Evolutionary conservation across 2,113 vertebrate genomes (phyloP).

Genomic region (Galeopterus variegatus): DNA sequence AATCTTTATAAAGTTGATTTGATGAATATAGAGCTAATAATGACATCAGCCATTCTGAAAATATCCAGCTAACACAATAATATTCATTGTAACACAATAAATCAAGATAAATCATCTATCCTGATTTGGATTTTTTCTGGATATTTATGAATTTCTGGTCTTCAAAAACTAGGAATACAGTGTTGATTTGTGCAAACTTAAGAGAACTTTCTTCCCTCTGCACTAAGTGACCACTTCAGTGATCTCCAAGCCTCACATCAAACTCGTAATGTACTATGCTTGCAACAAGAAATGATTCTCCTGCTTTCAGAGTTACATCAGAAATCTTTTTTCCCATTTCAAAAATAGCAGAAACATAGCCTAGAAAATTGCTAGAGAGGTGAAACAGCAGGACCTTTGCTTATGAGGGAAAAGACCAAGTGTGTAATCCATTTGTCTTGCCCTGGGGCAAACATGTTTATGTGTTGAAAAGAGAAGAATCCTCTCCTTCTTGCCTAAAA

Average conservation of each 20-base stretch:
- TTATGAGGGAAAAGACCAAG: constrained; percentile 64
- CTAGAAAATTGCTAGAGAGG: constrained; percentile 54
- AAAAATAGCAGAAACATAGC: constrained; percentile 43
- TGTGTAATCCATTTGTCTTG: constrained; percentile 42
- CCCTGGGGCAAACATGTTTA: constrained; percentile 45
- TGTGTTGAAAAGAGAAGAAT: constrained; percentile 46
- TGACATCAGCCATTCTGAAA: not conserved
- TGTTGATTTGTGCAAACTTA: not conserved
- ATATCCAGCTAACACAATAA: not conserved
- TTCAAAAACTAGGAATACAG: not conserved
- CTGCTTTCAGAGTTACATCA: constrained; percentile 26
- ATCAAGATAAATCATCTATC: not conserved
- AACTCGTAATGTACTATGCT: not conserved
- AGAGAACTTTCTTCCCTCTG: not conserved
- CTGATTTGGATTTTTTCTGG: not conserved
- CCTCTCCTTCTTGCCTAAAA: constrained; percentile 21
- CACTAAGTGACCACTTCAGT: not conserved
- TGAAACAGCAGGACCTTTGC: constrained; percentile 59
- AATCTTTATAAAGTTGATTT: not conserved
- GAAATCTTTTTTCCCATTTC: constrained; percentile 50
- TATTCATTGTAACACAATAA: not conserved
- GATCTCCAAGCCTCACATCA: not conserved
- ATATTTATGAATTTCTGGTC: not conserved
- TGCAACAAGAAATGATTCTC: not conserved
- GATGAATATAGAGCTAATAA: constrained; percentile 4